Evolutionary conservation across 2,888 invertebrate species (phyloP), one percentile per base, ranked within the genome.

Genomic region (Listrodromus nycthemerus): DNA sequence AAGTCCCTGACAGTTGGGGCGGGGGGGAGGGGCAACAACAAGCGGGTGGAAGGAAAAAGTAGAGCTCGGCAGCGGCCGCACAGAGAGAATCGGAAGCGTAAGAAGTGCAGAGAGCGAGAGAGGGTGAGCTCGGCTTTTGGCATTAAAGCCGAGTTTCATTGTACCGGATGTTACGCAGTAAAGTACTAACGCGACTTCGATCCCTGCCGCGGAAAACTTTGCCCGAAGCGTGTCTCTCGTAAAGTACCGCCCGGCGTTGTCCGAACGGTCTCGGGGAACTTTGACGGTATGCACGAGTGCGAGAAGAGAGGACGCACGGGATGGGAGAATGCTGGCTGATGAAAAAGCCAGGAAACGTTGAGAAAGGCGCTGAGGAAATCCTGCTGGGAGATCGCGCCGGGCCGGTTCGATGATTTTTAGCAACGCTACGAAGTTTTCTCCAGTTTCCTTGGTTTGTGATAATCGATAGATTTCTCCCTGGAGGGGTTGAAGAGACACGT

Each of bases 131-230:
- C 37, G 73, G 74, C 69, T 66, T 82, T 84, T 84, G 75, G 67
- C 81, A 84, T 84, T 79, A 82, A 84, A 84, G 81, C 74, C 13
- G 81, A 84, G 84, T 84, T 84, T 84, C 84, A 84, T 84, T 84
- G 84, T 79, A 79, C 65, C 75, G 81, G 78, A 52, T 81, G 84
- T 74, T 67, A 70, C 81, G 84, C 50, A 61, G 84, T 41, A 65
- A 78, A 78, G 81, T 78, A 81, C 82, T 84, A 84, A 84, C 75
- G 82, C 82, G 84, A 84, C 78, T 82, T 84, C 84, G 81, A 84
- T 84, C 58, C 81, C 63, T 58, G 33, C 33, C 19, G 41, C 75
- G 63, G 52, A 61, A 73, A 73, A 83, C 73, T 80, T 80, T 77
- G 55, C 21, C 5, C 3, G 4, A 33, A 27, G 65, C 67, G 66